A percentile compares a stretch with the other conserved stretches of the same genome.
Evolutionary conservation across 64 coral and sea anemone species (phyloP).

Genomic region (Dendrophyllia cribrosa): DNA sequence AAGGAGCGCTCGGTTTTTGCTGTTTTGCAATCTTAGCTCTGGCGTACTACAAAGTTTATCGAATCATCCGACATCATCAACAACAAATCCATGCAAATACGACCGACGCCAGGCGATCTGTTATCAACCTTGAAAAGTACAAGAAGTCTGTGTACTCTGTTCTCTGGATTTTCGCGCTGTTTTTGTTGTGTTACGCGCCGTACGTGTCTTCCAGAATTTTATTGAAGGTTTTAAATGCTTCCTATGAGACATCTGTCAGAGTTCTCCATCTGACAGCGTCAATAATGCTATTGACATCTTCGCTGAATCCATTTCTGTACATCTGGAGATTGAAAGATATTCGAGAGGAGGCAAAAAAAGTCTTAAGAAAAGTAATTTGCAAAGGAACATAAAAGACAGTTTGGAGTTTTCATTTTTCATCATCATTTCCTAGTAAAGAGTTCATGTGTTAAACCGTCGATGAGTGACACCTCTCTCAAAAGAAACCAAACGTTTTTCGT

Average conservation of each 20-base stretch:
- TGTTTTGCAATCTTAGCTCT: not conserved
- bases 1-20: too few species aligned
- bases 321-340: constrained; percentile 2
- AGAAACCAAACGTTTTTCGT: too few species aligned
- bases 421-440: not conserved
- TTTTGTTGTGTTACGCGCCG: not conserved
- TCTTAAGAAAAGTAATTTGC: not conserved
- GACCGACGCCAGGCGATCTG: not conserved
- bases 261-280: not conserved
- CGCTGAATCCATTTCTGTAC: not conserved
- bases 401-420: too few species aligned
- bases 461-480: too few species aligned
- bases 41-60: not conserved
- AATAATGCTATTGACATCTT: not conserved
- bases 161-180: not conserved
- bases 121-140: constrained; percentile 3
- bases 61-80: not conserved
- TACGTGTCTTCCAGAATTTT: not conserved
- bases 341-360: not conserved
- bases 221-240: not conserved
- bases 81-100: not conserved
- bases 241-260: not conserved
- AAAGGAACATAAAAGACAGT: not conserved
- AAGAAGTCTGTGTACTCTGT: not conserved
- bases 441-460: too few species aligned